Base-by-base conservation (phyloP, 2,888 invertebrate species). In the Branchipolynoe longqiensis region DNA sequence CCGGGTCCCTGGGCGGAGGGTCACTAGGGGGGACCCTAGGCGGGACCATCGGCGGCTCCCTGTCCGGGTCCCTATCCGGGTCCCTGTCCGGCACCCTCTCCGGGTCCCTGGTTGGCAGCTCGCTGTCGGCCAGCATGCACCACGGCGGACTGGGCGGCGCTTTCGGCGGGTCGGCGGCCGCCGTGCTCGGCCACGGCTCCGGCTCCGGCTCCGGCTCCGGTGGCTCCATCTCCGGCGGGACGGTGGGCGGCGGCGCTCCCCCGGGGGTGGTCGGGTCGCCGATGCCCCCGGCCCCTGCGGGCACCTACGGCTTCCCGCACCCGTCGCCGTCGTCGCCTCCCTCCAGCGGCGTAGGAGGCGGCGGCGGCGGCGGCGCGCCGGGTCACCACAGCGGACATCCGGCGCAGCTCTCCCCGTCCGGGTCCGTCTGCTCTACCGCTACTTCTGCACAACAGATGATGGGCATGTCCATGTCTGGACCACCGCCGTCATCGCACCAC, bases 81-180 rank as follows among this genome's bases (percentile, higher is more conserved):
- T 84, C 58, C 74, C 28, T 83, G 36, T 54, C 54, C 59, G 33
- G 59, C 36, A 33, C 83, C 18, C 31, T 14, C 54, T 14, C 64
- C n/a, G n/a, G n/a, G n/a, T n/a, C 48, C 18, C 18, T 18, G 48
- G 48, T 8, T 48, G 8, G 48, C 48, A 48, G 8, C 48, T 12
- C 48, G 48, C 48, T 18, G 18, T 48, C 8, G 8, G 8, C 8
- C 48, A 48, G n/a, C 59, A n/a, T 12, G 28, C 31, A 62, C 28
- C 28, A 31, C 62, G 31, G 31, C 2, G 38, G 58, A 88, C 86
- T 88, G n/a, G n/a, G n/a, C n/a, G n/a, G n/a, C n/a, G n/a, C n/a
- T n/a, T n/a, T n/a, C n/a, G 83, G 90, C 90, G 85, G 90, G 0
- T 88, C 91, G 81, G 91, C 91, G 69, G 91, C 91, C 85, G n/a